Percentiles rank a stretch among this genome's conserved stretches.
These are phyloP conservation scores for Dascyllus trimaculatus DNA, from an alignment of 2,113 vertebrate species.

Conservation along the genomic window DNA sequence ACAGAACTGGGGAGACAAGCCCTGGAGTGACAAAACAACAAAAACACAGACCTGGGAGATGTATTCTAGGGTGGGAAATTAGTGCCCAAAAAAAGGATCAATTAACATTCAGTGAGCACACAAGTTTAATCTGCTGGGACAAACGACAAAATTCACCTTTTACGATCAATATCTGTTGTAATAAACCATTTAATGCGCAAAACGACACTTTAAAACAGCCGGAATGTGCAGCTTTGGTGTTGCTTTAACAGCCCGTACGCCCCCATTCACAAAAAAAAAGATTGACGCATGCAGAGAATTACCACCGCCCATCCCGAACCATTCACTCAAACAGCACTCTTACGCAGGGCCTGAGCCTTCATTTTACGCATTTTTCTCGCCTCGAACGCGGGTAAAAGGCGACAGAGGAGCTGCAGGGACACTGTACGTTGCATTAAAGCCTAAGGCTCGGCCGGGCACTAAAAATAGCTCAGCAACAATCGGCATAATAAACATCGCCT, in stretches of 20 bases:
- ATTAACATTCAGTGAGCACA: background rate
- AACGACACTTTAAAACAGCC: slow-evolving; percentile 4
- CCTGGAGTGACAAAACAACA: slow-evolving; percentile 46
- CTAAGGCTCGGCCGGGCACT: slow-evolving; percentile 56
- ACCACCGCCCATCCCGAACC: slow-evolving; percentile 81
- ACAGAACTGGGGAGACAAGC: slow-evolving; percentile 74
- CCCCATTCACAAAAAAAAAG: slow-evolving; percentile 83
- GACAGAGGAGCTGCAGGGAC: background rate
- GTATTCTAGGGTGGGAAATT: background rate
- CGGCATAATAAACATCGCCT: slow-evolving; percentile 72
- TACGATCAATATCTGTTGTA: background rate
- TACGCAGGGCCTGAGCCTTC: slow-evolving; percentile 52
- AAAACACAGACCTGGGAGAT: slow-evolving; percentile 16
- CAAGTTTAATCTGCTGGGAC: no score
- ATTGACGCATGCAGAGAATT: slow-evolving; percentile 83
- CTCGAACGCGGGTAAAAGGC: background rate
- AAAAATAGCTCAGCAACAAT: slow-evolving; percentile 81
- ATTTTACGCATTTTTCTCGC: slow-evolving; percentile 30
- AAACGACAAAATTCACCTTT: background rate
- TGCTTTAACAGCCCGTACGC: slow-evolving; percentile 61
- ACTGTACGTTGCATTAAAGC: slow-evolving; percentile 12
- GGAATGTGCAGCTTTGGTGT: slow-evolving; percentile 22
- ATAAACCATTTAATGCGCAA: background rate
- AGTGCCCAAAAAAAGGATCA: background rate
- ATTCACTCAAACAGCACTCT: slow-evolving; percentile 67